Conservation (phyloP, 1,140 invertebrate species). For the Wasmannia auropunctata region DNA sequence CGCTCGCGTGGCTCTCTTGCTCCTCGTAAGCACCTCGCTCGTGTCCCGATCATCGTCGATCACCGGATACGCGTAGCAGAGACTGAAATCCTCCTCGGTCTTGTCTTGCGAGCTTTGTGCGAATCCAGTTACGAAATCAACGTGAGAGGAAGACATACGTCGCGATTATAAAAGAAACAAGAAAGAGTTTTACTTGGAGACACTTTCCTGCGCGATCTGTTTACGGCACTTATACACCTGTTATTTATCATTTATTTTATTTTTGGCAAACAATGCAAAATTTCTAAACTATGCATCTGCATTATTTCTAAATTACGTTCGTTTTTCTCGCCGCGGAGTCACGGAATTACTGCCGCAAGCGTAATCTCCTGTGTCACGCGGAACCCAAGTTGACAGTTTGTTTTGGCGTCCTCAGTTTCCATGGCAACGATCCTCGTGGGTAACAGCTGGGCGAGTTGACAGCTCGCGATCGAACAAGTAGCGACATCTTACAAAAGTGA, state of each 20-base stretch:
- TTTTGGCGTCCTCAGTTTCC: constrained; percentile 5
- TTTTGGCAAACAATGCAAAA: background rate
- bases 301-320: background rate
- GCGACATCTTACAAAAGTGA: background rate
- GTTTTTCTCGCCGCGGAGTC: background rate
- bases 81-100: constrained; percentile 62
- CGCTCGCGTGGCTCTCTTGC: constrained; percentile 41
- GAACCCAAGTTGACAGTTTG: background rate
- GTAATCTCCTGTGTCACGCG: background rate
- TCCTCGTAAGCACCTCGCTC: constrained; percentile 67
- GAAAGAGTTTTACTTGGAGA: background rate
- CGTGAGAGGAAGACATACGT: constrained; percentile 40
- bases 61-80: constrained; percentile 71
- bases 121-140: constrained; percentile 68
- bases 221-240: background rate
- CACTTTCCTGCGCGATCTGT: background rate
- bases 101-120: constrained; percentile 23
- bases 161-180: background rate
- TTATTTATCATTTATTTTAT: background rate
- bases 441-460: background rate
- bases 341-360: background rate
- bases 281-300: background rate
- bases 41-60: constrained; percentile 58
- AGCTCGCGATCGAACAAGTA: background rate
- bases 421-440: constrained; percentile 17